phyloP scores from a whole-genome alignment of 2,888 invertebrate genomes.

The Synanthedon myopaeformis region DNA sequence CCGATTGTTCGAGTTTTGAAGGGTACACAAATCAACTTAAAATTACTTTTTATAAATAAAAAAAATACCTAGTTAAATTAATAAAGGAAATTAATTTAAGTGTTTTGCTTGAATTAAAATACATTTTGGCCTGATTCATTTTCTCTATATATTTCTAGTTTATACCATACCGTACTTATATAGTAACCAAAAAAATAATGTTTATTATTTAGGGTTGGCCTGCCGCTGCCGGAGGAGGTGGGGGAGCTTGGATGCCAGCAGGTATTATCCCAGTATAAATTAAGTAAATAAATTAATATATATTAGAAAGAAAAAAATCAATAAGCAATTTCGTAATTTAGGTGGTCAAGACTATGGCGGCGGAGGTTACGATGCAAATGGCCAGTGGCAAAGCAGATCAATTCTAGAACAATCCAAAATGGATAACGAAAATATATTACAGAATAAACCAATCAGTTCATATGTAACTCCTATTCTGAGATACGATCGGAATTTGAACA shows the following conservation, averaged over 20 bases:
- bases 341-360: conserved; percentile 49
- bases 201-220: conserved; percentile 49
- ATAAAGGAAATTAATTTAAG: too few species aligned
- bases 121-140: too few species aligned
- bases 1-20: too few species aligned
- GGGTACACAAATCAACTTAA: too few species aligned
- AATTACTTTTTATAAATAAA: too few species aligned
- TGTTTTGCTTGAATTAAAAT: too few species aligned
- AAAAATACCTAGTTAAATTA: too few species aligned
- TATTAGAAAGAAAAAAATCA: not conserved
- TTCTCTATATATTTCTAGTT: too few species aligned
- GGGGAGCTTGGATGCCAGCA: conserved; percentile 65
- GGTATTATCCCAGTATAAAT: conserved; percentile 47
- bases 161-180: too few species aligned
- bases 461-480: conserved; percentile 28
- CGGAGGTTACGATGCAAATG: conserved; percentile 56
- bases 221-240: conserved; percentile 44
- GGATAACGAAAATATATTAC: conserved; percentile 14
- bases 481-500: conserved; percentile 18
- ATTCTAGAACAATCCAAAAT: conserved; percentile 19
- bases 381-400: conserved; percentile 61
- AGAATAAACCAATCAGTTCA: conserved; percentile 24
- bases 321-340: conserved; percentile 12
- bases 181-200: not conserved
- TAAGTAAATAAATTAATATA: conserved; percentile 2